These are phyloP conservation scores for Carapus acus DNA, from an alignment of 2,797 vertebrate genomes.

Conservation along the genomic window DNA sequence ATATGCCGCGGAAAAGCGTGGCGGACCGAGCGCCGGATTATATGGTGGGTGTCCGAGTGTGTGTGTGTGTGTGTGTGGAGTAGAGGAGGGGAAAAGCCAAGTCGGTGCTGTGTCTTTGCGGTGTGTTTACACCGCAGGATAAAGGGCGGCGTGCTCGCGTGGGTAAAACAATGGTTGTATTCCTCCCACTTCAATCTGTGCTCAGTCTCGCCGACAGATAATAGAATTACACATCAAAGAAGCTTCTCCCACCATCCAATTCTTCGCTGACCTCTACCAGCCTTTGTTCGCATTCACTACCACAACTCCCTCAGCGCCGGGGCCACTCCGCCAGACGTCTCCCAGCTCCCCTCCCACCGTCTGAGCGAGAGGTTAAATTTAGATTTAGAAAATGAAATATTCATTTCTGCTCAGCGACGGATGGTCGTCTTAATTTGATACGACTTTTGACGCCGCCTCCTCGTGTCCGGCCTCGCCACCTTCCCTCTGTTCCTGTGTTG, in stretches of 20 bases:
- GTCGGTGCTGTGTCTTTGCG: slow-evolving; percentile 27
- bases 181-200: slow-evolving; percentile 50
- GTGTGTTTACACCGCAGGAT: slow-evolving; percentile 45
- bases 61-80: slow-evolving; percentile 2
- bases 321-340: slow-evolving; percentile 45
- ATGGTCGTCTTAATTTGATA: slow-evolving; percentile 64
- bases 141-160: slow-evolving; percentile 33
- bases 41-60: slow-evolving; percentile 10
- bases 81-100: slow-evolving; percentile 20
- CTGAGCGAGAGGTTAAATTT: slow-evolving; percentile 65
- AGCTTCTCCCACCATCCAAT: slow-evolving; percentile 46
- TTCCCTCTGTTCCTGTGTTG: slow-evolving; percentile 12
- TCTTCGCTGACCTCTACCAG: slow-evolving; percentile 59
- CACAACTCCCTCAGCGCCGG: slow-evolving; percentile 44
- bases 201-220: slow-evolving; percentile 53
- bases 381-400: slow-evolving; percentile 72
- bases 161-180: slow-evolving; percentile 49
- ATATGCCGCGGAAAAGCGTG: slow-evolving; percentile 65
- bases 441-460: slow-evolving; percentile 51
- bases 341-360: slow-evolving; percentile 40
- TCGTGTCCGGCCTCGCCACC: slow-evolving; percentile 40
- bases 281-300: slow-evolving; percentile 63
- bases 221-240: slow-evolving; percentile 68
- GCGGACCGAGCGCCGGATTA: slow-evolving; percentile 37
- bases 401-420: slow-evolving; percentile 63